These are phyloP conservation scores for Coccyzus lansbergi DNA, from an alignment of 2,797 vertebrate genomes.

Conservation along the genomic window DNA sequence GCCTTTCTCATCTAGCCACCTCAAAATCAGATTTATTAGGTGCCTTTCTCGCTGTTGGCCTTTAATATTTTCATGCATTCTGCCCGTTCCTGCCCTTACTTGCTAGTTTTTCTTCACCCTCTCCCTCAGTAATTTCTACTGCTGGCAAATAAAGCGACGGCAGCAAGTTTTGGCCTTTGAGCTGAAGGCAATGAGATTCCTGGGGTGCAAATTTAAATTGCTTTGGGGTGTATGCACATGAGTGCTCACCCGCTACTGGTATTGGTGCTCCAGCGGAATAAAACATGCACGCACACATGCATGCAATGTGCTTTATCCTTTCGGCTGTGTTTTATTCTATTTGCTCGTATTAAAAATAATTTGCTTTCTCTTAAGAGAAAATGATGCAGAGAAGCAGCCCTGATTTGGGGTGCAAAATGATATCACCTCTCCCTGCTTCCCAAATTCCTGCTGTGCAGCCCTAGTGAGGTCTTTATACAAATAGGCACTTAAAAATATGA, in stretches of 20 bases:
- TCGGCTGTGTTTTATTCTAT: not conserved
- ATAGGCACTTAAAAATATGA: rapidly evolving
- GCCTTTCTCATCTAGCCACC: not conserved
- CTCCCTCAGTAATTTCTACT: not conserved
- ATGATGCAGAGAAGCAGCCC: not conserved
- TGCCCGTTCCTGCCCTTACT: rapidly evolving
- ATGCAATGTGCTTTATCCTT: not conserved
- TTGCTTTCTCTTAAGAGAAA: not conserved
- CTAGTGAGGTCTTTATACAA: not conserved
- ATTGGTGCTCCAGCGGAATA: not conserved
- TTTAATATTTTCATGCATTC: not conserved
- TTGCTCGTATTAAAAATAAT: not conserved
- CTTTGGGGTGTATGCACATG: not conserved
- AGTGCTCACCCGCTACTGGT: not conserved
- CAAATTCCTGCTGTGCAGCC: not conserved
- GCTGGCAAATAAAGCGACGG: not conserved
- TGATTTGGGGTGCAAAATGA: not conserved
- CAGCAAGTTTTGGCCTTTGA: not conserved
- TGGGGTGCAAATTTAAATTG: not conserved
- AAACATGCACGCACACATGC: rapidly evolving
- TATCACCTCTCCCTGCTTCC: rapidly evolving
- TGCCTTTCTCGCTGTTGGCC: not conserved
- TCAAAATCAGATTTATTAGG: not conserved
- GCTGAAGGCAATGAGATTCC: not conserved
- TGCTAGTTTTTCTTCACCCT: not conserved